Percentiles rank a stretch among this genome's conserved stretches.
These are phyloP conservation scores for Chouioia cunea DNA, from an alignment of 2,888 invertebrate species.

Conservation along the genomic window DNA sequence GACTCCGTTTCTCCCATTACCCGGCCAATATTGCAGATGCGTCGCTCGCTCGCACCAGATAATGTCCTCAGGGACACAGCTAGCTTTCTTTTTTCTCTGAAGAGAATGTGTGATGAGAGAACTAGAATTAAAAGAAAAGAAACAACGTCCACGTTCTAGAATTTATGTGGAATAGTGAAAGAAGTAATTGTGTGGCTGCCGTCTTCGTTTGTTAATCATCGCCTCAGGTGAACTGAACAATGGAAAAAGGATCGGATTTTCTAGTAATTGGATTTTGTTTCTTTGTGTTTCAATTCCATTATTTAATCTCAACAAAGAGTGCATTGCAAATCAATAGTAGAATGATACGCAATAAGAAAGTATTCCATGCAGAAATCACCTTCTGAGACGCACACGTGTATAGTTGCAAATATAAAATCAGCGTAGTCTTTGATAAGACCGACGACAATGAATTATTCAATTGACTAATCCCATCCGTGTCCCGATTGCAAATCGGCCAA, in stretches of 20 bases:
- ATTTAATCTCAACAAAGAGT: too few species aligned
- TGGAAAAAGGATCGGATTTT: neutral
- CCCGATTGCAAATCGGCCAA: conserved; percentile 61
- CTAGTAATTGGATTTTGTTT: conserved; percentile 29
- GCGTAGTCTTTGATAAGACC: conserved; percentile 63
- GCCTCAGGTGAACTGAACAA: conserved; percentile 9
- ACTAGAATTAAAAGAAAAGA: neutral
- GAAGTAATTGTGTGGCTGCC: conserved; percentile 29
- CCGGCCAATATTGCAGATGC: conserved; percentile 56
- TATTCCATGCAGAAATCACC: neutral
- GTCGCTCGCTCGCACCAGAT: conserved; percentile 27
- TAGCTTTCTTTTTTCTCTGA: neutral
- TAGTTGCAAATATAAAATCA: conserved; percentile 37
- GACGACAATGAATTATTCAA: conserved; percentile 66
- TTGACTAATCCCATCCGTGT: conserved; percentile 63
- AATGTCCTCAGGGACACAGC: conserved; percentile 18
- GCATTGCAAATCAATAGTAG: conserved; percentile 2
- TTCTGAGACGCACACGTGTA: conserved; percentile 9
- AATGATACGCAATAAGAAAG: conserved; percentile 3
- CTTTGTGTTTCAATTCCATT: conserved; percentile 3
- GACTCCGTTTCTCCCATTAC: conserved; percentile 59
- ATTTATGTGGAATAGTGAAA: conserved; percentile 35
- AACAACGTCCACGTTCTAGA: neutral
- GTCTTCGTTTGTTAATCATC: conserved; percentile 33
- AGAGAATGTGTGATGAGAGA: neutral